phyloP scores from a whole-genome alignment of 1,140 invertebrate species.

The Asbolus verrucosus region DNA sequence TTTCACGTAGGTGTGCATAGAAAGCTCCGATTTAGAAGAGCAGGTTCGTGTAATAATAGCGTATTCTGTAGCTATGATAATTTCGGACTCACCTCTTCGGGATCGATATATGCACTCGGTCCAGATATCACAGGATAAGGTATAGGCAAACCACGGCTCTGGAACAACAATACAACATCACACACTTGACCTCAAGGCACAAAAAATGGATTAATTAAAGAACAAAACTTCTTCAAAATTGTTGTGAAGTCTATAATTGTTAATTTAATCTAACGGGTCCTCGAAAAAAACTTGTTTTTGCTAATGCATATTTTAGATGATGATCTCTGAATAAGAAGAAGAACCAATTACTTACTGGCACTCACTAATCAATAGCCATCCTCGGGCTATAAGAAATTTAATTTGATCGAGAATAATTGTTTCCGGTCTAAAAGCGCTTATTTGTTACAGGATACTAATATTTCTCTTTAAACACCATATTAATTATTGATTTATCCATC shows the following conservation, averaged over 20 bases:
- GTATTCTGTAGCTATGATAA: slow-evolving; percentile 5
- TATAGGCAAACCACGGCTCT: slow-evolving; percentile 71
- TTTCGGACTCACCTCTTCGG: slow-evolving; percentile 68
- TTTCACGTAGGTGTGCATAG: background rate
- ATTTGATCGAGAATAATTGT: slow-evolving; percentile 37
- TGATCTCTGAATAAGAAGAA: slow-evolving; percentile 8
- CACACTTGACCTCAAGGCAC: background rate
- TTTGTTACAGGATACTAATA: slow-evolving; percentile 36
- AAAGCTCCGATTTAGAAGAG: slow-evolving; percentile 9
- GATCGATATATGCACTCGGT: slow-evolving; percentile 70
- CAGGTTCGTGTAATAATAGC: no score
- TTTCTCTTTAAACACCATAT: slow-evolving; percentile 25
- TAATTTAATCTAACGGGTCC: slow-evolving; percentile 29
- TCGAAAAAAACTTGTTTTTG: slow-evolving; percentile 29
- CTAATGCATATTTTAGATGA: slow-evolving; percentile 24
- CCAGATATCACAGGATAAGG: slow-evolving; percentile 69
- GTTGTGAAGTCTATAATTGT: slow-evolving; percentile 16
- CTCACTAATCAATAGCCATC: slow-evolving; percentile 18
- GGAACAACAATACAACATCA: slow-evolving; percentile 56
- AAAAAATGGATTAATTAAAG: slow-evolving; percentile 29
- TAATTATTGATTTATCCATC: slow-evolving; percentile 23
- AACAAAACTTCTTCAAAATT: slow-evolving; percentile 4
- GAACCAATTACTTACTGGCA: slow-evolving; percentile 30
- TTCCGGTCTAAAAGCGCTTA: slow-evolving; percentile 30
- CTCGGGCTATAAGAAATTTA: slow-evolving; percentile 19